Conservation (phyloP, 1,140 invertebrate genomes). For the Lepidurus couesii region DNA sequence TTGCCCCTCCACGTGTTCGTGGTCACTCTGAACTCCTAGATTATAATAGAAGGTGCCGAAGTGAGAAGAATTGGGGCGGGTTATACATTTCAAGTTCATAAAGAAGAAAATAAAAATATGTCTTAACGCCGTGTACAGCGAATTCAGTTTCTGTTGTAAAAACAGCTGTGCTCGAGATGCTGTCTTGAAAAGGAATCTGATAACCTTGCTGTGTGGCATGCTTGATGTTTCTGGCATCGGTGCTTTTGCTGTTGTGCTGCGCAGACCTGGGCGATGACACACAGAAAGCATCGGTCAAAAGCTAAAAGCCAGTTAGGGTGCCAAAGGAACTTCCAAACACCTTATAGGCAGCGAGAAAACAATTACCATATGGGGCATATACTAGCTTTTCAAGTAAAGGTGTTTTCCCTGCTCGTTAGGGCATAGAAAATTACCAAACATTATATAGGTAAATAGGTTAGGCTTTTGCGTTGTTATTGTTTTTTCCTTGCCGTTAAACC, state of each 20-base stretch:
- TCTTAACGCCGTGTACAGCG: neutral
- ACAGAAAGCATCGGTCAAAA: constrained; percentile 18
- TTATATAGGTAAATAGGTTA: no score
- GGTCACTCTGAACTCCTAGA: neutral
- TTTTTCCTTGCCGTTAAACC: no score
- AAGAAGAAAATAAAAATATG: neutral
- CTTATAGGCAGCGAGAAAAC: constrained; percentile 7
- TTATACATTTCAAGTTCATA: neutral
- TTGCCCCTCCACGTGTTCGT: neutral
- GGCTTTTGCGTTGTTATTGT: no score
- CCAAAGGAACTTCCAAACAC: constrained; percentile 17
- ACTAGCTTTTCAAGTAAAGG: neutral
- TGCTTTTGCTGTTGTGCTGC: constrained; percentile 16
- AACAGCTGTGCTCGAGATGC: neutral
- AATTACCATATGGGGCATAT: neutral
- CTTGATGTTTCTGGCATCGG: constrained; percentile 21
- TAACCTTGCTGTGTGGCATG: constrained; percentile 21
- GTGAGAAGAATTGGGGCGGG: neutral
- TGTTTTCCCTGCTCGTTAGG: neutral
- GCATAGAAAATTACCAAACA: neutral
- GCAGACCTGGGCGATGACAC: constrained; percentile 20
- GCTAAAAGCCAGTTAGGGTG: neutral
- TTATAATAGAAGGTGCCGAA: neutral
- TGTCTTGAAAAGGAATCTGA: constrained; percentile 11
- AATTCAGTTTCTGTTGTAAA: neutral